Conservation (phyloP, 2,113 vertebrate genomes). For the zebrafish (Danio rerio) region DNA sequence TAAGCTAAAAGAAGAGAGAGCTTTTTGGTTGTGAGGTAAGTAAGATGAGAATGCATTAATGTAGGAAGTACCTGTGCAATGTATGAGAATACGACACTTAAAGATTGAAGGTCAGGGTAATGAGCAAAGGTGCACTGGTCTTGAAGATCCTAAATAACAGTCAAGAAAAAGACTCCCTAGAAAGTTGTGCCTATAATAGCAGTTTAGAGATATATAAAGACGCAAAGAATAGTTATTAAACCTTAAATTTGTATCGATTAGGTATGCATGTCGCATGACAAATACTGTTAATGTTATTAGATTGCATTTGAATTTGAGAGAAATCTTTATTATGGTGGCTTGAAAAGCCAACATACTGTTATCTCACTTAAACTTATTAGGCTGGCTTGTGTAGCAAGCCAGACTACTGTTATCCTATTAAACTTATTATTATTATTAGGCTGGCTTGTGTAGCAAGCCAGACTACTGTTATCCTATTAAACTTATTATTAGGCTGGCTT, state of each 20-base stretch:
- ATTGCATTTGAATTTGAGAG: too few species aligned
- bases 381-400: too few species aligned
- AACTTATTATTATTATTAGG: too few species aligned
- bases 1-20: background rate
- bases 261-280: background rate
- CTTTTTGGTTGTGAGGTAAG: background rate
- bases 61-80: background rate
- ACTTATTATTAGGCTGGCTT: too few species aligned
- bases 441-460: too few species aligned
- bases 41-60: background rate
- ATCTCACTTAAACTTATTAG: too few species aligned
- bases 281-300: background rate
- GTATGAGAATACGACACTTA: background rate
- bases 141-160: background rate
- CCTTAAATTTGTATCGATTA: background rate
- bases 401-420: too few species aligned
- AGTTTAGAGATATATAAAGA: background rate
- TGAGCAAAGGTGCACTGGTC: background rate
- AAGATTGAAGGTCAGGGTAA: background rate
- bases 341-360: too few species aligned
- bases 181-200: background rate
- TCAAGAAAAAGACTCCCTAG: background rate
- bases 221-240: background rate
- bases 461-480: too few species aligned
- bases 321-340: too few species aligned